Percentiles rank a stretch among this genome's conserved stretches.
These are phyloP conservation scores for Synanthedon tipuliformis DNA, from an alignment of 2,888 invertebrate genomes.

Conservation along the genomic window DNA sequence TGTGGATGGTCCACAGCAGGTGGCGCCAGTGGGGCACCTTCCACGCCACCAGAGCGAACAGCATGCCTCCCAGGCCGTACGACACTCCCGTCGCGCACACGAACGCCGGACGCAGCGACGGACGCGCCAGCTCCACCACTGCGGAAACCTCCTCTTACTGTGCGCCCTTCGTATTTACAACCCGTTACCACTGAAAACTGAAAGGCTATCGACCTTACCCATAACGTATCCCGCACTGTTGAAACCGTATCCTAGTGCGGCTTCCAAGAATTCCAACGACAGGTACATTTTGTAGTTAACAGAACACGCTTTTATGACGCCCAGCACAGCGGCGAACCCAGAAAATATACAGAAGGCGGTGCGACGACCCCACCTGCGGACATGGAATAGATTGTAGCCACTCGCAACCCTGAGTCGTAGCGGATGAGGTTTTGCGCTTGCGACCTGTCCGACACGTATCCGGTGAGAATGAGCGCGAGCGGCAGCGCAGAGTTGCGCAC, in stretches of 20 bases:
- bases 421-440: background rate
- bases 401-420: background rate
- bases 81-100: slow-evolving; percentile 52
- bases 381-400: background rate
- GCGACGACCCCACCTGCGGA: slow-evolving; percentile 64
- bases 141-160: slow-evolving; percentile 1
- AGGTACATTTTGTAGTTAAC: slow-evolving; percentile 67
- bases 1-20: slow-evolving; percentile 73
- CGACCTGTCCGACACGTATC: slow-evolving; percentile 75
- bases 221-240: slow-evolving; percentile 65
- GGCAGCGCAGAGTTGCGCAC: slow-evolving; percentile 79
- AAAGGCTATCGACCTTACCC: slow-evolving; percentile 21
- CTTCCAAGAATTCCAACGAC: slow-evolving; percentile 69
- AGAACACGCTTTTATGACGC: slow-evolving; percentile 65
- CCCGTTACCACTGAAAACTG: too few species aligned
- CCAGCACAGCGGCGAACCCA: slow-evolving; percentile 55
- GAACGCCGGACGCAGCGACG: slow-evolving; percentile 46
- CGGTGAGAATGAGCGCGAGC: slow-evolving; percentile 75
- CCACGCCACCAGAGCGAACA: slow-evolving; percentile 41
- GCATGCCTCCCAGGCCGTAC: slow-evolving; percentile 69
- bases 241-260: slow-evolving; percentile 67
- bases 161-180: too few species aligned
- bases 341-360: slow-evolving; percentile 63
- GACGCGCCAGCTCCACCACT: slow-evolving; percentile 53
- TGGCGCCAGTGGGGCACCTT: slow-evolving; percentile 75